Base-by-base conservation (phyloP, 2,113 vertebrate species). In the Tachysurus fulvidraco region DNA sequence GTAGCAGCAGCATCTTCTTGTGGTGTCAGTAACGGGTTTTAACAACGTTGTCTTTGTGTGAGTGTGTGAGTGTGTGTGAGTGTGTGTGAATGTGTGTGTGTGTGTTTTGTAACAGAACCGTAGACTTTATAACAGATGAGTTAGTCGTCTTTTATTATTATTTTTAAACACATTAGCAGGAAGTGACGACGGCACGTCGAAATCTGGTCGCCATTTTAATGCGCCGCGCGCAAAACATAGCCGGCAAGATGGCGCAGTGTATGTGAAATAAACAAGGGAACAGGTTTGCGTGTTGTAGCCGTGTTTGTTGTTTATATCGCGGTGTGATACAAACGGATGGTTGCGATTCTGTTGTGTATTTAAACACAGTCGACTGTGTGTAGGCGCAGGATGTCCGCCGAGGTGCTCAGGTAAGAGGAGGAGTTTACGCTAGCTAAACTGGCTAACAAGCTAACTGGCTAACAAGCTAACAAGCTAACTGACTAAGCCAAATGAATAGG, bases 161-260 rank as follows among this genome's bases (percentile, higher is more conserved):
- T n/a, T n/a, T n/a, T n/a, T n/a, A n/a, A n/a, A n/a, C n/a, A n/a
- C n/a, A n/a, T n/a, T n/a, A n/a, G n/a, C n/a, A n/a, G 36, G 36
- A 84, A 87, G 74, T 57, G 65, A 85, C 84, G 79, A 4, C n/a
- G 64, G 11, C 25, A 28, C n/a, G 52, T 28, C 13, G 28, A 17
- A 16, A n/a, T 17, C 60, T 25, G 77, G 88, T 86, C 89, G 90
- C 90, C 90, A 91, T 91, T 89, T 91, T 88, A 85, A 59, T n/a
- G 73, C 81, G 84, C 46, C 82, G 84, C 52, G 44, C 77, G 88
- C 81, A 80, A 81, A 84, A 41, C 41, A 52, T 12, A 44, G 60
- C 84, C 87, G 79, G 89, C 79, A 91, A 91, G 86, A 91, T 91
- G 90, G 90, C 89, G 89, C 82, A 1, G 16, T 14, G 54, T n/a